Base-by-base conservation (phyloP, 2,888 invertebrate genomes). In the Pheosia gnoma region DNA sequence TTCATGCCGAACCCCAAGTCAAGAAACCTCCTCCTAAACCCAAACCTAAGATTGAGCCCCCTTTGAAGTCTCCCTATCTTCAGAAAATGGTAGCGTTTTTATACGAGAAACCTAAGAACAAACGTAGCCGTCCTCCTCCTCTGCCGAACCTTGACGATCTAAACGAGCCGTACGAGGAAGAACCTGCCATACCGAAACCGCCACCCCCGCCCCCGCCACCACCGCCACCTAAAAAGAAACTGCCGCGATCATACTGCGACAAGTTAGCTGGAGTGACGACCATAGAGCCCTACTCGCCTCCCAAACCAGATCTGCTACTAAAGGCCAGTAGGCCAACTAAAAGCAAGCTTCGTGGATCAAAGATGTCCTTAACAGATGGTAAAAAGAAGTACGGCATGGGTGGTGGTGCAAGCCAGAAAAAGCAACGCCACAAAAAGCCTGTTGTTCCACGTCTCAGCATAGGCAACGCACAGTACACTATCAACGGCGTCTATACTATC, bases 121-220 rank as follows among this genome's bases (percentile, higher is more conserved):
- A 83, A 63, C 82, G 73, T 4, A 57, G 58, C 10, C 75, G 66
- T 4, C 90, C 89, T 0, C 72, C 77, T 0, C 91, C 91, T 7
- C 68, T 92, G 41, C 91, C 92, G 13, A 84, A 91, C 69, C 72
- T 92, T 47, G 85, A 88, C 4, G 84, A 80, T 37, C 79, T 92
- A 0, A 86, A 90, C 62, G 87, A 86, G 43, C 89, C 90, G 1
- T 86, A 81, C 45, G 87, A 89, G 58, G 89, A 89, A 61, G 87
- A 86, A 10, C 85, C 81, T 5, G 5, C 71, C 1, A 74, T 85
- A 36, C 67, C 62, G 0, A 88, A 84, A 67, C 81, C 85, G 3
- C 84, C 87, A 0, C 87, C 88, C 0, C 86, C 81, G 0, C 85
- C 84, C 0, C 87, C 88, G 0, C 90, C 90, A 2, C 91, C 91